These are phyloP conservation scores for Verasper variegatus DNA, from an alignment of 2,113 vertebrate species.

Conservation along the genomic window DNA sequence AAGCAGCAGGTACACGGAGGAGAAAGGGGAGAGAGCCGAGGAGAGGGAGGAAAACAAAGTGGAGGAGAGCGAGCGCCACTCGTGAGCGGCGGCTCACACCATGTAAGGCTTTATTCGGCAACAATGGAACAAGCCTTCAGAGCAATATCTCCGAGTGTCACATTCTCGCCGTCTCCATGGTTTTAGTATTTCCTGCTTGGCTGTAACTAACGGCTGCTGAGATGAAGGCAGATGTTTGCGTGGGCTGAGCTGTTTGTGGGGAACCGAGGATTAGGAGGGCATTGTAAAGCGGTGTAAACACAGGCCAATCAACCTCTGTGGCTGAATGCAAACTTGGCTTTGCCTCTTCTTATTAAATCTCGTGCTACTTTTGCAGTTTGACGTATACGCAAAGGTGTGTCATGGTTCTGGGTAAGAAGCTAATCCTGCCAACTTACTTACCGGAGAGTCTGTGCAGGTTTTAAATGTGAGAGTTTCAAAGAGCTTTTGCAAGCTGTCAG, in stretches of 20 bases:
- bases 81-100: slow-evolving; percentile 47
- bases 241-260: slow-evolving; percentile 59
- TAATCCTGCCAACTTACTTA: slow-evolving; percentile 26
- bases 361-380: background rate
- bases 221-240: slow-evolving; percentile 64
- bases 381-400: background rate
- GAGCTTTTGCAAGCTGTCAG: too few relatives aligned
- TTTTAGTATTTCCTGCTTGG: slow-evolving; percentile 67
- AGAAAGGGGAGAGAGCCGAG: slow-evolving; percentile 26
- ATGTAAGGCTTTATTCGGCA: slow-evolving; percentile 75
- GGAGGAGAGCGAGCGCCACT: slow-evolving; percentile 14
- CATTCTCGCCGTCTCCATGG: slow-evolving; percentile 68
- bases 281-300: slow-evolving; percentile 31
- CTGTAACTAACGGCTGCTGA: slow-evolving; percentile 41
- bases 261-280: slow-evolving; percentile 27
- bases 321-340: background rate
- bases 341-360: slow-evolving; percentile 22
- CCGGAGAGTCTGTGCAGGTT: too few relatives aligned
- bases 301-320: background rate
- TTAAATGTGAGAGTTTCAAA: background rate
- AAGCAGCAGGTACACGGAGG: slow-evolving; percentile 3
- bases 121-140: slow-evolving; percentile 60
- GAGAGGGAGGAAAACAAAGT: slow-evolving; percentile 30
- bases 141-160: slow-evolving; percentile 66
- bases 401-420: background rate